A percentile compares a stretch with the other conserved stretches of the same genome.
phyloP scores from a whole-genome alignment of 2,888 invertebrate genomes.

The Eilema sororculum region DNA sequence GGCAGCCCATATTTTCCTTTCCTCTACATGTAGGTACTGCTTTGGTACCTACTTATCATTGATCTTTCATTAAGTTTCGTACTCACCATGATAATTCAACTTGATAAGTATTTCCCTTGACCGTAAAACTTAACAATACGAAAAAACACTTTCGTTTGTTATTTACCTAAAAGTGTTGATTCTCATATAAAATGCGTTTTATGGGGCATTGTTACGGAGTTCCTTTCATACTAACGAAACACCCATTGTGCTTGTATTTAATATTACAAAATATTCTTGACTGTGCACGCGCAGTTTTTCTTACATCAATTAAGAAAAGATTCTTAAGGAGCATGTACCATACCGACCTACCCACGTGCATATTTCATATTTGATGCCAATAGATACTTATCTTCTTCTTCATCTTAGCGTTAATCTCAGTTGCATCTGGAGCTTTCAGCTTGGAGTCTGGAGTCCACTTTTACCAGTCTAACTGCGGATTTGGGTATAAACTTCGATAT shows the following conservation, averaged over 20 bases:
- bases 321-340: not conserved
- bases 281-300: not conserved
- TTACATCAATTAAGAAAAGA: not conserved
- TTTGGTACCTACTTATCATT: no score
- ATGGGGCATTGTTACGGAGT: slow-evolving; percentile 34
- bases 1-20: no score
- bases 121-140: not conserved
- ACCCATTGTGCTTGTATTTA: not conserved
- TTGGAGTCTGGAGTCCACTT: no score
- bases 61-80: no score
- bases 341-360: not conserved
- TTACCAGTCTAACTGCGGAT: no score
- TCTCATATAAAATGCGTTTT: slow-evolving; percentile 35
- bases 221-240: slow-evolving; percentile 12
- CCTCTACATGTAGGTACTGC: no score
- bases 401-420: no score
- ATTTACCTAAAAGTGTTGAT: slow-evolving; percentile 15
- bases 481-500: no score
- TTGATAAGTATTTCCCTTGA: not conserved
- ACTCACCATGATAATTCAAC: not conserved
- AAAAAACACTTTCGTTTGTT: slow-evolving; percentile 18
- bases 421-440: no score
- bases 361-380: not conserved
- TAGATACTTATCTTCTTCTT: no score
- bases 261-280: slow-evolving; percentile 2